Percentiles rank a stretch among this genome's conserved stretches.
Evolutionary conservation across 2,888 invertebrate species (phyloP).

Genomic region (Pachliopta kotzebuea): DNA sequence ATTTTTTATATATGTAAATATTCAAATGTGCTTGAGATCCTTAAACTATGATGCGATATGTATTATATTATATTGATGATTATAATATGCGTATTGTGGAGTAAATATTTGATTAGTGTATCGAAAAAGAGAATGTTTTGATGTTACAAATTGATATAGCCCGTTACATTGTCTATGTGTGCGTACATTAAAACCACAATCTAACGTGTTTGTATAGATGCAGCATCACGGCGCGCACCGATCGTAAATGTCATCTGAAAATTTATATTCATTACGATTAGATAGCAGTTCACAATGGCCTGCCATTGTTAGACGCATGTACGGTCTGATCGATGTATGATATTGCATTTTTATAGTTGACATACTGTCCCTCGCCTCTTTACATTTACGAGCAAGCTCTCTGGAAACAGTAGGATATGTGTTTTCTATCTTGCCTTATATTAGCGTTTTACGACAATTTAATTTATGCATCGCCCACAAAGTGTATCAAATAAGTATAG

Average conservation of each 20-base stretch:
- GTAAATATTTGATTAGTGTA: slow-evolving; percentile 49
- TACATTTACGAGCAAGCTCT: slow-evolving; percentile 51
- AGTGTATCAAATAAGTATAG: slow-evolving; percentile 50
- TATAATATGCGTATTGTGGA: not conserved
- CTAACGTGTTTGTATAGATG: slow-evolving; percentile 69
- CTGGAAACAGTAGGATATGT: slow-evolving; percentile 56
- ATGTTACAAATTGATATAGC: slow-evolving; percentile 64
- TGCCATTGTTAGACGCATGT: slow-evolving; percentile 66
- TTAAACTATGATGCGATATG: too few species aligned
- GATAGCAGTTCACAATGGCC: slow-evolving; percentile 73
- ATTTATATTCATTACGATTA: slow-evolving; percentile 81
- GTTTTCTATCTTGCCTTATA: slow-evolving; percentile 50
- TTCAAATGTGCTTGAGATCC: too few species aligned
- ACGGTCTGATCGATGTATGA: slow-evolving; percentile 74
- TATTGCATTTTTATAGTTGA: slow-evolving; percentile 71
- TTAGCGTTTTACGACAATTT: slow-evolving; percentile 63
- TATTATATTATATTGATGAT: too few species aligned
- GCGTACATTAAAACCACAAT: slow-evolving; percentile 63
- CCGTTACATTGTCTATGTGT: slow-evolving; percentile 51
- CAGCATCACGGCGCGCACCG: slow-evolving; percentile 71
- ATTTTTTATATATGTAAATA: too few species aligned
- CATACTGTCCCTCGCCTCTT: slow-evolving; percentile 45
- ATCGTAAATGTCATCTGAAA: slow-evolving; percentile 80
- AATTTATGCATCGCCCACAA: slow-evolving; percentile 64
- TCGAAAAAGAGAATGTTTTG: slow-evolving; percentile 55